Conservation (phyloP, 2,888 invertebrate species). For the Willowsia nigromaculata region DNA sequence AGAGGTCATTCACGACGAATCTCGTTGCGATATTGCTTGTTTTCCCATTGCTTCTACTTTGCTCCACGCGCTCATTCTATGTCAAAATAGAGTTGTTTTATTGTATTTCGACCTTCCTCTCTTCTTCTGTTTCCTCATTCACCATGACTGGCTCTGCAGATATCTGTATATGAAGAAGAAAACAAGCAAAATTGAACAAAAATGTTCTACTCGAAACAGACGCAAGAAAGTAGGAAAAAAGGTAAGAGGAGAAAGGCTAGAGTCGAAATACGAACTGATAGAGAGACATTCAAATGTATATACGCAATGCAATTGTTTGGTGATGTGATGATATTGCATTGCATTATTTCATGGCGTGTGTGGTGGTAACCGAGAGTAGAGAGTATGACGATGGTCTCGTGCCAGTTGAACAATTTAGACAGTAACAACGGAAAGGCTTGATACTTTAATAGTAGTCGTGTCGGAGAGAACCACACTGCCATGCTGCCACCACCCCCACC, state of each 20-base stretch:
- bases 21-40: constrained; percentile 52
- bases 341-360: constrained; percentile 39
- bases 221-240: background rate
- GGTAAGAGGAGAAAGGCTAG: background rate
- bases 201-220: background rate
- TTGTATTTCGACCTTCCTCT: constrained; percentile 59
- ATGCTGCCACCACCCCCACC: background rate
- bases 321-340: constrained; percentile 44
- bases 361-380: background rate
- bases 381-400: constrained; percentile 41
- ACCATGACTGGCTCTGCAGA: background rate
- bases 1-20: constrained; percentile 58
- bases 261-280: background rate
- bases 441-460: background rate
- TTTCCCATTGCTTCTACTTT: constrained; percentile 34
- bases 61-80: constrained; percentile 59
- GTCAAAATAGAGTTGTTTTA: constrained; percentile 67
- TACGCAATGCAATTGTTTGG: constrained; percentile 35
- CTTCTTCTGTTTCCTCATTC: background rate
- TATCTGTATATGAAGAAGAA: background rate
- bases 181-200: background rate
- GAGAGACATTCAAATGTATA: background rate
- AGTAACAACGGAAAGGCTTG: constrained; percentile 15
- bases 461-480: background rate
- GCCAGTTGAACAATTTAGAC: constrained; percentile 39